phyloP scores from a whole-genome alignment of 2,888 invertebrate genomes.

The Drosophila macrothrix region DNA sequence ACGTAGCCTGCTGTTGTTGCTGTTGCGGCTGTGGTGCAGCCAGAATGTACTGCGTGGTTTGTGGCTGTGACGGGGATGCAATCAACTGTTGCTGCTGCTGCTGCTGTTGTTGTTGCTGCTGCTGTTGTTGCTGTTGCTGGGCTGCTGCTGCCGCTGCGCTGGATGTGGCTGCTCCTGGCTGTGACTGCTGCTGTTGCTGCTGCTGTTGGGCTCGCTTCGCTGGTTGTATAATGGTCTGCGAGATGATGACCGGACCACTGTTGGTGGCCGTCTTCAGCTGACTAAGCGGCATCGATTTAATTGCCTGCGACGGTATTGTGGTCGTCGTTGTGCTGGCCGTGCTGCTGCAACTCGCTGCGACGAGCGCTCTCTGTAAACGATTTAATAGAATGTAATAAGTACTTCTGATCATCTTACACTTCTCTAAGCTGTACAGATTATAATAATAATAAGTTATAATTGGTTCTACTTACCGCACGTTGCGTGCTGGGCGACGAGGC shows the following conservation, averaged over 20 bases:
- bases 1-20: constrained; percentile 62
- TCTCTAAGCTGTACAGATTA: background rate
- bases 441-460: background rate
- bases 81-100: constrained; percentile 55
- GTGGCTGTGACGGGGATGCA: constrained; percentile 42
- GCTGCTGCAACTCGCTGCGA: constrained; percentile 61
- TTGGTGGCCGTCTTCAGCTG: constrained; percentile 83
- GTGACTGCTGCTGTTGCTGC: constrained; percentile 47
- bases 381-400: background rate
- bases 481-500: constrained; percentile 78
- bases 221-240: constrained; percentile 85
- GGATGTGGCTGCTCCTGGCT: constrained; percentile 28
- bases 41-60: constrained; percentile 81
- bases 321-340: constrained; percentile 65
- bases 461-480: constrained; percentile 64
- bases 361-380: constrained; percentile 69
- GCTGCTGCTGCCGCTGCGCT: constrained; percentile 55
- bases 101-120: constrained; percentile 50
- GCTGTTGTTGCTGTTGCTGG: constrained; percentile 48
- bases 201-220: constrained; percentile 81
- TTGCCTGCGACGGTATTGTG: constrained; percentile 79
- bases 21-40: constrained; percentile 78
- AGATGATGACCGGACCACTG: constrained; percentile 84
- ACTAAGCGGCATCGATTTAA: constrained; percentile 83
- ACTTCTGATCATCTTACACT: background rate